phyloP scores from a whole-genome alignment of 2,888 invertebrate species.

The Eutolmus rufibarbis region DNA sequence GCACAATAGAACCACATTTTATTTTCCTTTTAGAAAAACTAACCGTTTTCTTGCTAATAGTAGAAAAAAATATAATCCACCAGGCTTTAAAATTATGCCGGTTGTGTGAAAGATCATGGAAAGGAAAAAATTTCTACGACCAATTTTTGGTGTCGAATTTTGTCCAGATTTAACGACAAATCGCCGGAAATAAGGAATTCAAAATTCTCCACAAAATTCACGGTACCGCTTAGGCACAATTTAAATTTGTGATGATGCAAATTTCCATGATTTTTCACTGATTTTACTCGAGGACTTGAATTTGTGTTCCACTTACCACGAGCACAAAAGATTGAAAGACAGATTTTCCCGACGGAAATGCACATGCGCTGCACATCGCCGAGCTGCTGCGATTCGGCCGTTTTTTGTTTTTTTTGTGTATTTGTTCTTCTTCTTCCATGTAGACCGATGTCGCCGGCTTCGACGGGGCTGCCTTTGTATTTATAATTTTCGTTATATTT shows the following conservation, averaged over 20 bases:
- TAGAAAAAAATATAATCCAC: background rate
- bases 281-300: constrained; percentile 55
- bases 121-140: background rate
- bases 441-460: background rate
- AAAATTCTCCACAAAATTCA: constrained; percentile 8
- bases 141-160: background rate
- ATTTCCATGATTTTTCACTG: constrained; percentile 48
- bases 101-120: constrained; percentile 22
- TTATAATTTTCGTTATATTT: background rate
- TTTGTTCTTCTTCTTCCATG: background rate
- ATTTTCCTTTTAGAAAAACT: background rate
- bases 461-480: background rate
- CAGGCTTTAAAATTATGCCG: background rate
- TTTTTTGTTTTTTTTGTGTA: background rate
- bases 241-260: background rate
- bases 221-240: constrained; percentile 17
- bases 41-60: background rate
- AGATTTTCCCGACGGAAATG: constrained; percentile 56
- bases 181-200: background rate
- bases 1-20: background rate
- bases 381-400: constrained; percentile 10
- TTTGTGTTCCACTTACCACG: constrained; percentile 61
- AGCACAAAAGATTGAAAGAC: constrained; percentile 63
- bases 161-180: background rate
- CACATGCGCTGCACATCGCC: constrained; percentile 53